Percentiles rank a stretch among this genome's conserved stretches.
These are phyloP conservation scores for Ursus arctos DNA, from an alignment of 2,113 vertebrate genomes.

Conservation along the genomic window DNA sequence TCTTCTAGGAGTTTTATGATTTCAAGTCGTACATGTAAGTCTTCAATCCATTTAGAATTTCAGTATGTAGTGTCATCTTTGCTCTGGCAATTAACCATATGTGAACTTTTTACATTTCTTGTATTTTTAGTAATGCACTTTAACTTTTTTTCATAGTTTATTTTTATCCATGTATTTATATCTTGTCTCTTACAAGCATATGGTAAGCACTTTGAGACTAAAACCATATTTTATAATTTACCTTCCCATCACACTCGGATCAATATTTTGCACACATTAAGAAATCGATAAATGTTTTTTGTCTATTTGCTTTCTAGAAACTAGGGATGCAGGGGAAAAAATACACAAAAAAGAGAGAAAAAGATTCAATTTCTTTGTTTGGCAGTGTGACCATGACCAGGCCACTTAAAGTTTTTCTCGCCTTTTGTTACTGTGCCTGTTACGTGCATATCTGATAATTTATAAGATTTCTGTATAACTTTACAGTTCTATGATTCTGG, in stretches of 20 bases:
- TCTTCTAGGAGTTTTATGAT: background rate
- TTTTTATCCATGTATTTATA: background rate
- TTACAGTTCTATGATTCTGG: background rate
- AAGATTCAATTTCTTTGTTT: background rate
- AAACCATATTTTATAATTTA: conserved; percentile 17
- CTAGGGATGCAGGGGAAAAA: background rate
- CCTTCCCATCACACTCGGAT: background rate
- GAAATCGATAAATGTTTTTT: conserved; percentile 24
- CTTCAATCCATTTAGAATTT: conserved; percentile 15
- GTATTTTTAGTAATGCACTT: background rate
- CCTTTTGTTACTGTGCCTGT: background rate
- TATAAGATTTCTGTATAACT: background rate
- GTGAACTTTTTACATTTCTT: background rate
- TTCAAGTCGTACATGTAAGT: background rate
- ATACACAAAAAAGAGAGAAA: background rate
- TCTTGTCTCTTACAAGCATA: background rate
- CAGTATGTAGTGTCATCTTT: background rate
- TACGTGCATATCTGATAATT: background rate
- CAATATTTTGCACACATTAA: background rate
- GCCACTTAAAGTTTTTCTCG: background rate
- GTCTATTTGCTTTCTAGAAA: background rate
- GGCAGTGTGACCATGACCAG: background rate
- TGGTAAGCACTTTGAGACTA: background rate
- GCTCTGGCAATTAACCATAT: background rate
- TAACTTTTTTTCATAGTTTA: background rate